Conservation (phyloP, 2,797 vertebrate genomes). For the Ara ararauna region DNA sequence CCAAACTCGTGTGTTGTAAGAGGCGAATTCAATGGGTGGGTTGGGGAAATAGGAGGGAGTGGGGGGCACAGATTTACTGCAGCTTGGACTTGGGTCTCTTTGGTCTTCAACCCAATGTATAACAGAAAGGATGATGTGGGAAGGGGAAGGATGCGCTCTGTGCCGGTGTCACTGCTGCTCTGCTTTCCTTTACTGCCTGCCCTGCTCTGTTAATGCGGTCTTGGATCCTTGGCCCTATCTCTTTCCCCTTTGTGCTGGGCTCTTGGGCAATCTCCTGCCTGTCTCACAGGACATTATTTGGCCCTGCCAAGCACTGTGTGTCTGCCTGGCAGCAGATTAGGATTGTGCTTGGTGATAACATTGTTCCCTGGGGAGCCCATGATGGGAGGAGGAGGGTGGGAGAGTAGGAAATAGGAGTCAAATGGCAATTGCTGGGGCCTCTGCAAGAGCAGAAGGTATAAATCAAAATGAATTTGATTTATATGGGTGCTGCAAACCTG, state of each 20-base stretch:
- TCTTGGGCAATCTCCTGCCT: neutral
- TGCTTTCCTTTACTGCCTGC: too few relatives aligned
- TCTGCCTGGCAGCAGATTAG: neutral
- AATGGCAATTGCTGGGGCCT: neutral
- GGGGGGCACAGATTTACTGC: neutral
- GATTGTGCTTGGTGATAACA: neutral
- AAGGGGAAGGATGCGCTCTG: neutral
- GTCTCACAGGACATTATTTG: rapidly evolving
- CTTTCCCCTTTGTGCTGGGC: neutral
- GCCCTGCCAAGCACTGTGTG: neutral
- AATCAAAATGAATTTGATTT: neutral
- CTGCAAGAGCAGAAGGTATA: neutral
- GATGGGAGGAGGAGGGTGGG: neutral
- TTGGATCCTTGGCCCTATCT: neutral
- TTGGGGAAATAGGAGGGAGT: neutral
- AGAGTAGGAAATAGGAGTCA: neutral
- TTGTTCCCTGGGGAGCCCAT: neutral
- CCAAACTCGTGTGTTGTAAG: rapidly evolving
- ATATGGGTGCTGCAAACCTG: neutral
- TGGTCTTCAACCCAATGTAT: too few relatives aligned
- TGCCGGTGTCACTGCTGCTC: neutral
- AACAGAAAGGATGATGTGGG: neutral
- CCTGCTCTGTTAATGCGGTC: neutral
- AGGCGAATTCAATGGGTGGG: rapidly evolving
- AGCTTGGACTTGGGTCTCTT: neutral